phyloP scores from a whole-genome alignment of 2,888 invertebrate genomes.

The Arrhopalites spinosus region DNA sequence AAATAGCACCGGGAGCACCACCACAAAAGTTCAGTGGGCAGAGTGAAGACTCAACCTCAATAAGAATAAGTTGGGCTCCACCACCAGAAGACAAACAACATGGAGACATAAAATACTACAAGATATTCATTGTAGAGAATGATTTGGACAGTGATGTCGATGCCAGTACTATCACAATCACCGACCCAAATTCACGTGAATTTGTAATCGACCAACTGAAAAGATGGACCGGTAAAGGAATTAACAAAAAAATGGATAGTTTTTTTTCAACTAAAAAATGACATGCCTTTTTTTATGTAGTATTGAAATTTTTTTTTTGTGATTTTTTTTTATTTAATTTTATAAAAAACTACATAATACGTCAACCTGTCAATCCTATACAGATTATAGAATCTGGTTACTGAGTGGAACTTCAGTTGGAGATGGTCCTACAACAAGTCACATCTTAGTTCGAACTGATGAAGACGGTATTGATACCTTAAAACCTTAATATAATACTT shows the following conservation, averaged over 20 bases:
- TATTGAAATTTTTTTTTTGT: too few species aligned
- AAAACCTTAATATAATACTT: not conserved
- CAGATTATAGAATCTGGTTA: constrained; percentile 23
- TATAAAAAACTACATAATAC: too few species aligned
- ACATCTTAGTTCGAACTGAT: constrained; percentile 89
- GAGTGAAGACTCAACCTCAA: constrained; percentile 85
- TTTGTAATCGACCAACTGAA: constrained; percentile 86
- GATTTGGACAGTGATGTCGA: constrained; percentile 78
- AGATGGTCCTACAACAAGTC: constrained; percentile 91
- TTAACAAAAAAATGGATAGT: too few species aligned
- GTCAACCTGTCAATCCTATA: too few species aligned
- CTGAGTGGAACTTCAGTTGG: constrained; percentile 94
- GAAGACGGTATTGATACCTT: constrained; percentile 91
- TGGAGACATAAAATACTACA: constrained; percentile 93
- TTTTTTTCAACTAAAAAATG: too few species aligned
- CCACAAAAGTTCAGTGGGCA: constrained; percentile 90
- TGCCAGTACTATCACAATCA: constrained; percentile 76
- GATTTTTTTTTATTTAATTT: too few species aligned
- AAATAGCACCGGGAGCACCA: constrained; percentile 90
- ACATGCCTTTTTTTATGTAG: too few species aligned
- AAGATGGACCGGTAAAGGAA: constrained; percentile 93
- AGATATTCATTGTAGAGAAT: constrained; percentile 85
- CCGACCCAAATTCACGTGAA: constrained; percentile 70
- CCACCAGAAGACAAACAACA: constrained; percentile 89
- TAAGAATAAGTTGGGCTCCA: constrained; percentile 89